Evolutionary conservation across 2,113 vertebrate genomes (phyloP).

Genomic region (Amazona guildingii): DNA sequence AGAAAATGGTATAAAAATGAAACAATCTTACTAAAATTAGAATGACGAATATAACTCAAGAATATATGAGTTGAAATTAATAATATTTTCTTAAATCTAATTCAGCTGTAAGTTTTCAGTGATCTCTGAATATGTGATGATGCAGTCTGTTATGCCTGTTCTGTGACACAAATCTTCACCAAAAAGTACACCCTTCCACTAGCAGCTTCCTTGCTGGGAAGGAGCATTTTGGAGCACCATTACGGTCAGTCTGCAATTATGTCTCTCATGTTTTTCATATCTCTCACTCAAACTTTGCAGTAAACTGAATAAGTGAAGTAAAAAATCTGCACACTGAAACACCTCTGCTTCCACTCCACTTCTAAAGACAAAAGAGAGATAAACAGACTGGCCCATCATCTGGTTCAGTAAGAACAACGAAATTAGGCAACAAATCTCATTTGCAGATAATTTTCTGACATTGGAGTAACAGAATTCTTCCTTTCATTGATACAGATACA

Average conservation of each 20-base stretch:
- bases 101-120: neutral
- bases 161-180: neutral
- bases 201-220: neutral
- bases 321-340: neutral
- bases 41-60: neutral
- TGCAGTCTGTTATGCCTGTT: neutral
- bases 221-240: neutral
- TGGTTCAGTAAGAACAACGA: neutral
- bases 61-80: neutral
- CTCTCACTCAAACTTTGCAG: neutral
- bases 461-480: neutral
- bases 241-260: neutral
- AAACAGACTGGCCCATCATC: neutral
- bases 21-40: neutral
- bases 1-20: neutral
- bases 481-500: neutral
- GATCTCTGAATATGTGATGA: neutral
- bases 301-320: neutral
- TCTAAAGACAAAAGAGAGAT: neutral
- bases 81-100: neutral
- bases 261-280: neutral
- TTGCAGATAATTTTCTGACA: neutral
- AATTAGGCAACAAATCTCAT: neutral
- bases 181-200: neutral
- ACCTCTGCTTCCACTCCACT: neutral